Evolutionary conservation across 2,888 invertebrate genomes (phyloP).

Genomic region (Hoplodrina ambigua): DNA sequence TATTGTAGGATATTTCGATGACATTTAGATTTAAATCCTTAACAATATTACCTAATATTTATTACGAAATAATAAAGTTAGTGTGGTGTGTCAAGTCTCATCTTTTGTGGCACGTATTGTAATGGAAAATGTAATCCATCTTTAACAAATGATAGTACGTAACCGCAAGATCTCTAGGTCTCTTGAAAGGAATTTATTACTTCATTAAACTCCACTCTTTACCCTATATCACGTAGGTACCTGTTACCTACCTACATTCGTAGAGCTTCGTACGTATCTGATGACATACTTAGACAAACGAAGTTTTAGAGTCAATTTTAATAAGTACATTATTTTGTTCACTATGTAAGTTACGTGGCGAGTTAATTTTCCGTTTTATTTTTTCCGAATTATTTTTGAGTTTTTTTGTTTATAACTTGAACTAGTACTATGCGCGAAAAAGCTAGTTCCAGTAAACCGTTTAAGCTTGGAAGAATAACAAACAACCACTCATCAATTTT

Average conservation of each 20-base stretch:
- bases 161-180: conserved; percentile 19
- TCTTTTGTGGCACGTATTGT: too few relatives aligned
- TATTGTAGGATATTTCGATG: too few relatives aligned
- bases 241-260: neutral
- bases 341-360: neutral
- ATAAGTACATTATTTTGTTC: conserved; percentile 9
- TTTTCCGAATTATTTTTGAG: too few relatives aligned
- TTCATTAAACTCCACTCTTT: conserved; percentile 35
- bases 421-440: too few relatives aligned
- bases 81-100: too few relatives aligned
- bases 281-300: conserved; percentile 18
- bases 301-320: conserved; percentile 9
- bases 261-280: conserved; percentile 15
- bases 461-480: too few relatives aligned
- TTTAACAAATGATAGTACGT: conserved; percentile 14
- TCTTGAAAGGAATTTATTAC: conserved; percentile 41
- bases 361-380: neutral
- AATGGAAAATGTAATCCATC: conserved; percentile 16
- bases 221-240: conserved; percentile 21
- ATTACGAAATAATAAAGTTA: too few relatives aligned
- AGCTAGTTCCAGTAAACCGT: too few relatives aligned
- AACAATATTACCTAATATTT: too few relatives aligned
- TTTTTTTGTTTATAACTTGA: too few relatives aligned
- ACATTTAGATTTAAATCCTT: too few relatives aligned
- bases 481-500: too few relatives aligned